These are phyloP conservation scores for Halocynthia roretzi DNA, from an alignment of 23 tunicate genomes.

Conservation along the genomic window DNA sequence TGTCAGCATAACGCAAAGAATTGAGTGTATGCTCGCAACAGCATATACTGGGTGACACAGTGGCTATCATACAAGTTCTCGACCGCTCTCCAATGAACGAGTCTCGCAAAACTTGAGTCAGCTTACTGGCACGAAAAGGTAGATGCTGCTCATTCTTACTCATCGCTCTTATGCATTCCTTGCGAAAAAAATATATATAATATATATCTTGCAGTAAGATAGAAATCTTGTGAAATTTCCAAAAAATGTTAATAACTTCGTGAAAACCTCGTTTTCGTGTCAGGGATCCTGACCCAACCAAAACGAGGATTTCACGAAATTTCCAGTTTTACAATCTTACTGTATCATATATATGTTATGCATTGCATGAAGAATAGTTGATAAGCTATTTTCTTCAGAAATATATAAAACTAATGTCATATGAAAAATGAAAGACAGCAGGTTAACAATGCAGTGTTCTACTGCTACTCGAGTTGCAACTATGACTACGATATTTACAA, in stretches of 20 bases:
- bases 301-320: no score
- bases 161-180: slow-evolving; percentile 99
- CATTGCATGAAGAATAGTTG: no score
- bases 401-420: no score
- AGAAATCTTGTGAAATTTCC: no score
- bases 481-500: no score
- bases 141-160: slow-evolving; percentile 85
- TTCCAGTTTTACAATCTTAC: no score
- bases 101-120: slow-evolving; percentile 94
- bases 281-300: not conserved
- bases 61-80: slow-evolving; percentile 97
- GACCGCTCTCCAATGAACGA: slow-evolving; percentile 87
- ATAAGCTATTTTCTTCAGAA: no score
- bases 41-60: slow-evolving; percentile 85
- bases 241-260: not conserved
- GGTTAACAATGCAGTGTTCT: no score
- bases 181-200: not conserved
- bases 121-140: slow-evolving; percentile 94
- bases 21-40: slow-evolving; percentile 96
- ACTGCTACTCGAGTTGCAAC: no score
- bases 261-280: not conserved
- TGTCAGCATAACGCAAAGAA: slow-evolving; percentile 93
- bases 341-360: no score
- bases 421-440: no score
- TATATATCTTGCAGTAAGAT: not conserved